Conservation (phyloP, 2,888 invertebrate genomes). For the Calliphora vomitoria region DNA sequence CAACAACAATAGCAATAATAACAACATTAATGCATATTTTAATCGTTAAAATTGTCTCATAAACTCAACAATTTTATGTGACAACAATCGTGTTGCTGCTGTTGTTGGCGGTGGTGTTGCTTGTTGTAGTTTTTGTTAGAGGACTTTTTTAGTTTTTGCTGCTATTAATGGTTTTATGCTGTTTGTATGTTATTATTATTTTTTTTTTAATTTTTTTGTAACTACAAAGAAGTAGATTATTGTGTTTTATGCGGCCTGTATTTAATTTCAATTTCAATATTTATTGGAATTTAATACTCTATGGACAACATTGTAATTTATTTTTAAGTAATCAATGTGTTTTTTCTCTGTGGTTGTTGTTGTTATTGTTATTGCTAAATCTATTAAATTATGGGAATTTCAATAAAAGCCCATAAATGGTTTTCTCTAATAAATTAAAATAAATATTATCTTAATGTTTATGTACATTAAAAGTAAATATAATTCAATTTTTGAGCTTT, state of each 20-base stretch:
- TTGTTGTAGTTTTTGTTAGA: constrained; percentile 10
- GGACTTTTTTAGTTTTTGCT: constrained; percentile 19
- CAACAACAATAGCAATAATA: constrained; percentile 43
- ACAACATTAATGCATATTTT: constrained; percentile 69
- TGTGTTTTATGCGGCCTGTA: constrained; percentile 53
- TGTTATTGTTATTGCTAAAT: constrained; percentile 7
- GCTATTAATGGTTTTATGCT: constrained; percentile 63
- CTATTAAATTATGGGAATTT: constrained; percentile 3
- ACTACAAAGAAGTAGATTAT: constrained; percentile 45
- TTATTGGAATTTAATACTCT: constrained; percentile 66
- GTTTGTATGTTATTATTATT: constrained; percentile 46
- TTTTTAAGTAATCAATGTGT: constrained; percentile 30
- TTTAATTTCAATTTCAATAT: constrained; percentile 71
- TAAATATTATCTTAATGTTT: background rate
- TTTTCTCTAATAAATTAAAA: background rate
- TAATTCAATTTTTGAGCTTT: too few species aligned
- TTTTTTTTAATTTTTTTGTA: background rate
- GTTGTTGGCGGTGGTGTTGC: constrained; percentile 22
- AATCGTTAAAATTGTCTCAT: constrained; percentile 72
- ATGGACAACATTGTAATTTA: constrained; percentile 33
- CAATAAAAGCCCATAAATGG: constrained; percentile 1
- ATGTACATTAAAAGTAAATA: background rate
- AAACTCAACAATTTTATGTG: constrained; percentile 72
- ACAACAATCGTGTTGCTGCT: constrained; percentile 61
- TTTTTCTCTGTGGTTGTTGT: background rate